Evolutionary conservation across 2,797 vertebrate species (phyloP).

Genomic region (Siniperca undulata): DNA sequence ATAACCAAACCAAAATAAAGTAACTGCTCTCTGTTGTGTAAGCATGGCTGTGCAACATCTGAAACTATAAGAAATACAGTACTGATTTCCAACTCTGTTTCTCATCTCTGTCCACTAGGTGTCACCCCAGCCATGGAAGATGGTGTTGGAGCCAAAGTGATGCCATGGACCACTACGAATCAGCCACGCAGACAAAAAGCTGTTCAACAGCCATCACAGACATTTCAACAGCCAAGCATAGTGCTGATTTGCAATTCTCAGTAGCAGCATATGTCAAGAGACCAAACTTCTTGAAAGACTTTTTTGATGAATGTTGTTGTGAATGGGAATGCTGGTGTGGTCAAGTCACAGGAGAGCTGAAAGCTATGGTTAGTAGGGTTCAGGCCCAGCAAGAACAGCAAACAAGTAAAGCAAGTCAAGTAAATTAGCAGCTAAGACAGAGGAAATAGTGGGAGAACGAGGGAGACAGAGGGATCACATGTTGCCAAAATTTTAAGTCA

Average conservation of each 20-base stretch:
- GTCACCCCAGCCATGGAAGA: constrained; percentile 68
- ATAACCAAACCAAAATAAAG: neutral
- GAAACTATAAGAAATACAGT: neutral
- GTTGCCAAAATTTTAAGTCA: neutral
- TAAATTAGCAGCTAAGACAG: neutral
- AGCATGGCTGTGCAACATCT: neutral
- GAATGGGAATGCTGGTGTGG: constrained; percentile 1
- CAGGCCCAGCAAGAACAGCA: constrained; percentile 6
- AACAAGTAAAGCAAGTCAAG: neutral
- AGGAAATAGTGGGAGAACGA: neutral
- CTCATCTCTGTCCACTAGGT: constrained; percentile 73
- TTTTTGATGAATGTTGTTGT: constrained; percentile 1
- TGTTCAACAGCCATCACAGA: constrained; percentile 24
- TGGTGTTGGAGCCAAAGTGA: constrained; percentile 8
- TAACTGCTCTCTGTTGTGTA: neutral
- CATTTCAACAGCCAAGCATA: constrained; percentile 9
- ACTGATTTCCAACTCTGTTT: constrained; percentile 49
- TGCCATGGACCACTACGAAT: constrained; percentile 20
- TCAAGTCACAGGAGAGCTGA: neutral
- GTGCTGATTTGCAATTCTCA: constrained; percentile 16
- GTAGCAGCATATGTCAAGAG: constrained; percentile 14
- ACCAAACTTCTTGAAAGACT: neutral
- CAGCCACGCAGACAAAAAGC: constrained; percentile 21
- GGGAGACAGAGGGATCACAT: neutral
- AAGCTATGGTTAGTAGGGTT: constrained; percentile 1